phyloP scores from a whole-genome alignment of 2,797 vertebrate genomes.

The Cephalopachus bancanus region DNA sequence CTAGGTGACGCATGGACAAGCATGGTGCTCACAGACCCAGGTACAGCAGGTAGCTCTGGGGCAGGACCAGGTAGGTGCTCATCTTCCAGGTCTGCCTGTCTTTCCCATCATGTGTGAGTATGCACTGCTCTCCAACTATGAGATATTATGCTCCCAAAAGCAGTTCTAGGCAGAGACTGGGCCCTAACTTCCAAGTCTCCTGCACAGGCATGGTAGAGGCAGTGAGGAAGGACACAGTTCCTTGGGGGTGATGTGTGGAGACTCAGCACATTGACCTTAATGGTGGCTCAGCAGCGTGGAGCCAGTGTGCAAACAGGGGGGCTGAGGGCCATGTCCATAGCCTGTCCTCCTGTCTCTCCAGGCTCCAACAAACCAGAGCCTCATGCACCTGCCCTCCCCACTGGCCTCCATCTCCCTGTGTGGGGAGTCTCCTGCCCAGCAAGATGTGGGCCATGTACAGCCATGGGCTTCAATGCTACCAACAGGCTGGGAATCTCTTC shows the following conservation, averaged over 20 bases:
- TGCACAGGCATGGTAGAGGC: background rate
- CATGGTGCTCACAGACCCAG: background rate
- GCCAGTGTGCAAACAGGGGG: background rate
- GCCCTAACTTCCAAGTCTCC: background rate
- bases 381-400: rapidly evolving
- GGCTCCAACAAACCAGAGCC: background rate
- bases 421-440: rapidly evolving
- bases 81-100: too few species aligned
- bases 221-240: too few species aligned
- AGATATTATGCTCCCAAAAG: background rate
- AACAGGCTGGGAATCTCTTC: background rate
- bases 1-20: background rate
- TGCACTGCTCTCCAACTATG: rapidly evolving
- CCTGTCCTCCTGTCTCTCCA: too few species aligned
- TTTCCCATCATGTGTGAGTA: rapidly evolving
- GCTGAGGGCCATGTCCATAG: too few species aligned
- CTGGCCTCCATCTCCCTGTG: background rate
- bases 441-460: background rate
- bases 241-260: too few species aligned
- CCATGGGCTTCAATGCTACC: background rate
- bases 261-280: background rate
- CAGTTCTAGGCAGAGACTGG: too few species aligned
- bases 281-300: background rate
- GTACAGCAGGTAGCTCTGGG: too few species aligned
- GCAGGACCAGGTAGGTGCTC: background rate